Evolutionary conservation across 2,797 vertebrate species (phyloP), one percentile per base, ranked within the genome.

Genomic region (Thunnus albacares): DNA sequence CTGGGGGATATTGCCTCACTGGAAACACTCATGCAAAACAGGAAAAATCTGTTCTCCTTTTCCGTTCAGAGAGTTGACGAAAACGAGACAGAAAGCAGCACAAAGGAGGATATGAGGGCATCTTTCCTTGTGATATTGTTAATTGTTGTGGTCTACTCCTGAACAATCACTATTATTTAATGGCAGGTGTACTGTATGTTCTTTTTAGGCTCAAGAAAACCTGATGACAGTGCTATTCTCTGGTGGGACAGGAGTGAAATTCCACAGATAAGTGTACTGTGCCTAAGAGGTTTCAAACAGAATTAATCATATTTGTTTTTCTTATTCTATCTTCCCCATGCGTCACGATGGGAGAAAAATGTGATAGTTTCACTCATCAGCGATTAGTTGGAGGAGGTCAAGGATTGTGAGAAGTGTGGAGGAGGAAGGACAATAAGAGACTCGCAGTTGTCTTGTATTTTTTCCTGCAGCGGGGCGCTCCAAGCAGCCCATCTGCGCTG

Each of bases 21-120:
- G 61, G 79, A 84, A 82, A 78, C 84, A 94, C 82, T 89, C 89
- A 89, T 3, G 89, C 94, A 97, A 96, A 97, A 97, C 96, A 97
- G 96, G 96, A 97, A 96, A 95, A 96, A 93, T 95, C 95, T 97
- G 95, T 91, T 92, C 93, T 84, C 93, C 94, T 85, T 94, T 93
- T 96, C 94, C 90, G 87, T 82, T 91, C 56, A 77, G 81, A 86
- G 58, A 90, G 87, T 92, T 92, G 94, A 96, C 88, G 84, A 89
- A 90, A 91, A 94, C 59, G 90, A 93, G 93, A 94, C 91, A 93
- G 93, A 95, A 90, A 91, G 92, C 90, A 94, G 93, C 69, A 51
- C 11, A 15, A 12, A 24, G 60, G 69, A 88, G 88, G 91, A 90
- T 83, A 60, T 88, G 86, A 87, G 76, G 72, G 51, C 82, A 82